Conservation (phyloP, 2,888 invertebrate species). For the Eilema depressum region DNA sequence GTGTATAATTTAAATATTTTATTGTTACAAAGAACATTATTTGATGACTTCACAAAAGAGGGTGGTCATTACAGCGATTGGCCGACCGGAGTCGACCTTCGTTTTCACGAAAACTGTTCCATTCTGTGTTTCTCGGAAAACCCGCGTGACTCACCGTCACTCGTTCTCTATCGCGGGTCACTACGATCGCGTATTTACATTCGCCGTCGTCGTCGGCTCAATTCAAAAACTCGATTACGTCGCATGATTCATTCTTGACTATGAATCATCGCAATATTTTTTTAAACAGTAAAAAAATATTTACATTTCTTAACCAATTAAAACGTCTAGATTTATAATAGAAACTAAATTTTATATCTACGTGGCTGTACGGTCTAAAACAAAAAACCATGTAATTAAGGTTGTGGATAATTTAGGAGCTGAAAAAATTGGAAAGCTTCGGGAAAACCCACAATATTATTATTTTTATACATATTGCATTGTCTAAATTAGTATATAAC, state of each 20-base stretch:
- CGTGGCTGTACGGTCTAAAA: not conserved
- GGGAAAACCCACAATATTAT: not conserved
- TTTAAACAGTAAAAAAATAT: constrained; percentile 41
- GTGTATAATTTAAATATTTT: constrained; percentile 31
- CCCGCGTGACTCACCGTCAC: constrained; percentile 82
- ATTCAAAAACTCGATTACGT: constrained; percentile 86
- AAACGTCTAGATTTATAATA: not conserved
- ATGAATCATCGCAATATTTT: constrained; percentile 82
- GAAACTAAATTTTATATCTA: not conserved
- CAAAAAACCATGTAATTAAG: not conserved
- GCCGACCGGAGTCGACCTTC: constrained; percentile 72
- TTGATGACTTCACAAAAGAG: constrained; percentile 54
- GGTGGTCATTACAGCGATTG: constrained; percentile 55
- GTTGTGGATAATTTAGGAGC: not conserved
- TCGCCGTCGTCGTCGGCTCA: constrained; percentile 77
- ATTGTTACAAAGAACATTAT: constrained; percentile 56
- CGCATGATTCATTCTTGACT: constrained; percentile 79
- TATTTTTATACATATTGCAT: not conserved
- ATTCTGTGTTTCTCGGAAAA: constrained; percentile 82
- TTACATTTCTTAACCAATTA: not conserved
- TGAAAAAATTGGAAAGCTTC: not conserved
- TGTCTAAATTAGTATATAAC: constrained; percentile 14
- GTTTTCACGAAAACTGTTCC: constrained; percentile 82
- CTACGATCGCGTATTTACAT: constrained; percentile 83
- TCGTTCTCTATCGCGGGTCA: constrained; percentile 81